These are phyloP conservation scores for Pristionchus arcanus DNA, from an alignment of 2,888 invertebrate genomes.

Conservation along the genomic window DNA sequence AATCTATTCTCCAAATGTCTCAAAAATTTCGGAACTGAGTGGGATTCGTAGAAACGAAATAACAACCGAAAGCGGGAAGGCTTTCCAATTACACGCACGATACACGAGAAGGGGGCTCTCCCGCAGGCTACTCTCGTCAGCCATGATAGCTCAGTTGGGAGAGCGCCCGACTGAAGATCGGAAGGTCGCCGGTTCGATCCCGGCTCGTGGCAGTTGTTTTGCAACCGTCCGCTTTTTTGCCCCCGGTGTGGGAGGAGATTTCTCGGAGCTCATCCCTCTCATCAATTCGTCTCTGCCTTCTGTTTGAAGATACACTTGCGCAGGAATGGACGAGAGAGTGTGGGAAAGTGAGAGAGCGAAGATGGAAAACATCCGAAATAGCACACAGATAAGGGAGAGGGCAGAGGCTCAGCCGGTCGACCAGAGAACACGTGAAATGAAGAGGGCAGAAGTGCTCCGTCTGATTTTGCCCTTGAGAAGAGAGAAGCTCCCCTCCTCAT, in stretches of 20 bases:
- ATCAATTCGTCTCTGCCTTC: slow-evolving; percentile 40
- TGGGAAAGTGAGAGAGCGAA: slow-evolving; percentile 37
- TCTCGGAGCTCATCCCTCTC: slow-evolving; percentile 44
- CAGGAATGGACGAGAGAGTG: slow-evolving; percentile 22
- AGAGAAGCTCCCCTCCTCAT: slow-evolving; percentile 29
- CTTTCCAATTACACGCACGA: neutral
- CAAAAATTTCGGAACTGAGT: no score
- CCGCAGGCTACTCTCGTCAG: neutral
- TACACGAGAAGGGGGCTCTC: neutral
- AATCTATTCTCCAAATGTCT: no score
- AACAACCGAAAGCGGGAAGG: neutral
- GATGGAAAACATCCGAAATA: neutral
- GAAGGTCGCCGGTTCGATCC: slow-evolving; percentile 79
- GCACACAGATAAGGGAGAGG: slow-evolving; percentile 13
- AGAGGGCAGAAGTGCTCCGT: slow-evolving; percentile 8
- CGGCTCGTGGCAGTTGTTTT: slow-evolving; percentile 74
- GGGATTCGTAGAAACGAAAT: neutral
- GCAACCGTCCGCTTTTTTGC: neutral
- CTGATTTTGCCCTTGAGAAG: slow-evolving; percentile 51
- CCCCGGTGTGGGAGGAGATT: slow-evolving; percentile 41
- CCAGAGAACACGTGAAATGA: slow-evolving; percentile 13
- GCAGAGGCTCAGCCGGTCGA: neutral
- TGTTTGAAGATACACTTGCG: slow-evolving; percentile 51
- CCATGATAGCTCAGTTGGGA: slow-evolving; percentile 76
- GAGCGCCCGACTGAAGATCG: slow-evolving; percentile 80